These are phyloP conservation scores for Papilio machaon DNA, from an alignment of 1,140 invertebrate genomes.

Conservation along the genomic window DNA sequence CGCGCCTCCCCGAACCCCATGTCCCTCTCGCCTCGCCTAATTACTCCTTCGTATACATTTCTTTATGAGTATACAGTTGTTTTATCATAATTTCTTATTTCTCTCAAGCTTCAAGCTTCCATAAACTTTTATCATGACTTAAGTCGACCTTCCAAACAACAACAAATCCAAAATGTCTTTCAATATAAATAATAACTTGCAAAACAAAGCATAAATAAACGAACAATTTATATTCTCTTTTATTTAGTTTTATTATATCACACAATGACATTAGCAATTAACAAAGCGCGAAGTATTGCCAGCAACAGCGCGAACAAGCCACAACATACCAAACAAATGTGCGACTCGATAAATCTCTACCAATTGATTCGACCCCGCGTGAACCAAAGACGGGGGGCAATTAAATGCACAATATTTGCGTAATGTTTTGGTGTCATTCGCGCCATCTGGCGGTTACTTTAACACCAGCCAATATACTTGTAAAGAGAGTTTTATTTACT, in stretches of 20 bases:
- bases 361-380: slow-evolving; percentile 38
- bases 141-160: no score
- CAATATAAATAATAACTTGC: not conserved
- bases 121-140: no score
- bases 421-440: slow-evolving; percentile 53
- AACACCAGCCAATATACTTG: slow-evolving; percentile 13
- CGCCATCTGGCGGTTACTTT: slow-evolving; percentile 1
- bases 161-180: not conserved
- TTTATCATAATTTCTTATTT: slow-evolving; percentile 41
- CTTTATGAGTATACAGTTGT: slow-evolving; percentile 20
- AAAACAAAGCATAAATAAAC: not conserved
- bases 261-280: not conserved
- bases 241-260: not conserved
- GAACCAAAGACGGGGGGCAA: slow-evolving; percentile 39
- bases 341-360: slow-evolving; percentile 34
- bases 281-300: slow-evolving; percentile 9
- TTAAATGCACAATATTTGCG: slow-evolving; percentile 51
- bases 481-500: not conserved
- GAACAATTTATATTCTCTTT: not conserved
- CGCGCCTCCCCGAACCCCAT: slow-evolving; percentile 47
- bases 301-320: slow-evolving; percentile 49
- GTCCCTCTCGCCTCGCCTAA: slow-evolving; percentile 73
- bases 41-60: slow-evolving; percentile 58
- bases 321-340: slow-evolving; percentile 60
- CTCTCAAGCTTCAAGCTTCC: not conserved